phyloP scores from a whole-genome alignment of 2,797 vertebrate species.

The Columba guinea region DNA sequence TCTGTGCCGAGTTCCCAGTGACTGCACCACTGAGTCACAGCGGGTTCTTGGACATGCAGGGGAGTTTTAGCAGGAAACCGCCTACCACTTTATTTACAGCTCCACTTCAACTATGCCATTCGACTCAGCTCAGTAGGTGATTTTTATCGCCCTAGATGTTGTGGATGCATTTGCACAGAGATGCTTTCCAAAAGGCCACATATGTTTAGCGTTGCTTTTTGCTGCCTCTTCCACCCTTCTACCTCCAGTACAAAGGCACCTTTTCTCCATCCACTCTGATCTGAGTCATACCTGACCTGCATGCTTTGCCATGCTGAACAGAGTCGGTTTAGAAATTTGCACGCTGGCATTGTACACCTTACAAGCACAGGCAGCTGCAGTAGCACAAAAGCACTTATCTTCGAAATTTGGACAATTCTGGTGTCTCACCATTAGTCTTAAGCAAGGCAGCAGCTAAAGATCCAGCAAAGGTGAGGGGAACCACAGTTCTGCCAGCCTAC shows the following conservation, averaged over 20 bases:
- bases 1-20: conserved; percentile 51
- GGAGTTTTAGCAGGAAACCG: conserved; percentile 72
- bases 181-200: conserved; percentile 36
- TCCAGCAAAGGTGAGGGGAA: not conserved
- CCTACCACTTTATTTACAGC: conserved; percentile 63
- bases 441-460: not conserved
- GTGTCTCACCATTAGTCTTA: not conserved
- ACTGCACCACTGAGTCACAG: conserved; percentile 52
- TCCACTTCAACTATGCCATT: conserved; percentile 34
- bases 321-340: not conserved
- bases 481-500: not conserved
- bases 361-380: not conserved
- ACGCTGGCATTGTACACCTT: not conserved
- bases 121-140: conserved; percentile 50
- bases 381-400: not conserved
- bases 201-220: not conserved
- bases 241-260: not conserved
- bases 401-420: not conserved
- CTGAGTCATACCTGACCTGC: not conserved
- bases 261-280: not conserved
- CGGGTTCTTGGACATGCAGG: conserved; percentile 52
- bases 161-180: conserved; percentile 34
- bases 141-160: conserved; percentile 45
- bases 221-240: not conserved
- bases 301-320: not conserved